Percentiles rank a stretch among this genome's conserved stretches.
phyloP scores from a whole-genome alignment of 2,888 invertebrate genomes.

The Chrysopilus asiliformis region DNA sequence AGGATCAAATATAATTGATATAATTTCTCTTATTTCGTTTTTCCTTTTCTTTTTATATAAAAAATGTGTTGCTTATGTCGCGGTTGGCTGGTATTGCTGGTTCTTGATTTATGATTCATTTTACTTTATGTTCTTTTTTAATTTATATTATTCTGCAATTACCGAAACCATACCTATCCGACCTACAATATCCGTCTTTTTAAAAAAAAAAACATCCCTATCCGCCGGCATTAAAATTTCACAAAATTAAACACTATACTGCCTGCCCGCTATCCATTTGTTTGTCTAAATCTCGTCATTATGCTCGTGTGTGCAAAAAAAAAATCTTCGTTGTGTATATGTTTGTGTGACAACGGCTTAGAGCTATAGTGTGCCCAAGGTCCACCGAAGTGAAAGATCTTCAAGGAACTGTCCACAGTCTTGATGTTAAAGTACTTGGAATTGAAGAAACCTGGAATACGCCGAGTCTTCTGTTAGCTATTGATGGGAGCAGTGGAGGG shows the following conservation, averaged over 20 bases:
- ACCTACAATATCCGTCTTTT: neutral
- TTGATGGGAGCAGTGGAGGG: conserved; percentile 49
- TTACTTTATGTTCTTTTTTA: conserved; percentile 1
- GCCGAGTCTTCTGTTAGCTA: conserved; percentile 63
- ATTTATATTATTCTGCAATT: conserved; percentile 3
- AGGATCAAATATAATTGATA: no score
- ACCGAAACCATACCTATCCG: neutral
- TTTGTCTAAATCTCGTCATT: conserved; percentile 18
- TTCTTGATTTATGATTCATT: no score
- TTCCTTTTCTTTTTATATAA: no score
- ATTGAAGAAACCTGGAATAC: conserved; percentile 82
- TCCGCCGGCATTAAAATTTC: no score
- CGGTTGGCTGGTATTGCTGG: no score
- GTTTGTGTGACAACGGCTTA: conserved; percentile 21
- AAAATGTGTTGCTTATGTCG: no score
- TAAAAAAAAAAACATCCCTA: neutral
- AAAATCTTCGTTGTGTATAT: conserved; percentile 13
- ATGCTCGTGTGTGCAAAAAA: conserved; percentile 22
- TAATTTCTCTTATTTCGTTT: no score
- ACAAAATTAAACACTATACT: conserved; percentile 10
- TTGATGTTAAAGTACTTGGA: conserved; percentile 64
- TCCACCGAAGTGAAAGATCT: conserved; percentile 38
- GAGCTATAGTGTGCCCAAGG: conserved; percentile 38
- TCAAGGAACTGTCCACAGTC: conserved; percentile 45
- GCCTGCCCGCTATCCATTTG: conserved; percentile 20